Conservation (phyloP, 92 coral and sea anemone species). For the Porites evermanni region DNA sequence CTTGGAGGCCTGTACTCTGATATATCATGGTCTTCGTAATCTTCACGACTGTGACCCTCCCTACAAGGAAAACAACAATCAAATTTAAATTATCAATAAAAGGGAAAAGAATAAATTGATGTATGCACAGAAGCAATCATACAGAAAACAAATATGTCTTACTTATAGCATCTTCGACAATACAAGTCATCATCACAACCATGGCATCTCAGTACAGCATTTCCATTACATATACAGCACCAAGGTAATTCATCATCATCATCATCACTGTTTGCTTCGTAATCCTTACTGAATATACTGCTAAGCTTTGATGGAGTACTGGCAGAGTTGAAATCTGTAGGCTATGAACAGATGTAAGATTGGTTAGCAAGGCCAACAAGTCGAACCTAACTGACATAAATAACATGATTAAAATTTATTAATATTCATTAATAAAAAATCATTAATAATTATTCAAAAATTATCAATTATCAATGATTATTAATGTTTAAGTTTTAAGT, state of each 20-base stretch:
- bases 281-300: slow-evolving; percentile 77
- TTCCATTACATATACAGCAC: slow-evolving; percentile 99
- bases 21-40: slow-evolving; percentile 87
- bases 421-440: too few relatives aligned
- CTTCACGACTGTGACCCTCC: slow-evolving; percentile 92
- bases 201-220: slow-evolving; percentile 94
- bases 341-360: background rate
- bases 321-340: background rate
- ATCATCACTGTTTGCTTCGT: slow-evolving; percentile 85
- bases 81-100: too few relatives aligned
- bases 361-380: background rate
- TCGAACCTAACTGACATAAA: background rate
- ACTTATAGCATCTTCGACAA: slow-evolving; percentile 96
- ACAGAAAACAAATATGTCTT: background rate
- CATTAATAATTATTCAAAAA: too few relatives aligned
- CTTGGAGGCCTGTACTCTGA: slow-evolving; percentile 89
- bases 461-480: too few relatives aligned
- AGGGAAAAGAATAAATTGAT: too few relatives aligned
- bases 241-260: slow-evolving; percentile 98
- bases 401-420: too few relatives aligned
- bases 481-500: too few relatives aligned
- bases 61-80: slow-evolving; percentile 36
- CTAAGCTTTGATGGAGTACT: slow-evolving; percentile 52
- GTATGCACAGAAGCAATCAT: too few relatives aligned
- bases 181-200: slow-evolving; percentile 98